A percentile compares a stretch with the other conserved stretches of the same genome.
phyloP scores from a whole-genome alignment of 2,113 vertebrate genomes.

The Puffinus mauretanicus region DNA sequence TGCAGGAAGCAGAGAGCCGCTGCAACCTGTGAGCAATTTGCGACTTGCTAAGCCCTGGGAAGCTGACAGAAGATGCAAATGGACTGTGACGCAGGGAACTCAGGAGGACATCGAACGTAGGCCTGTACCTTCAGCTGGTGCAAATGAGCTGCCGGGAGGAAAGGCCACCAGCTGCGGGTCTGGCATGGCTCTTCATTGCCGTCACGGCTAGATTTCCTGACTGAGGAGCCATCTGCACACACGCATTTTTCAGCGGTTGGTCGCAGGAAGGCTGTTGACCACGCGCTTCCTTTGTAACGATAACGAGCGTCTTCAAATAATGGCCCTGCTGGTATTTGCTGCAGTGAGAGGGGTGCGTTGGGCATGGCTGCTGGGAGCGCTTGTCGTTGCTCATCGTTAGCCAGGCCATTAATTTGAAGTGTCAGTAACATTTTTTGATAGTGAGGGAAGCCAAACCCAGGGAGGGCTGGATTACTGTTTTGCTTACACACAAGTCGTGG shows the following conservation, averaged over 20 bases:
- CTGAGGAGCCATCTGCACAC: not conserved
- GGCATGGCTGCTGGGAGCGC: not conserved
- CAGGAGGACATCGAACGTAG: not conserved
- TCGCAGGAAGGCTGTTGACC: not conserved
- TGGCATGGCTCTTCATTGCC: not conserved
- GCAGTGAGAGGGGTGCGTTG: not conserved
- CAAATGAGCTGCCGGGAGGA: not conserved
- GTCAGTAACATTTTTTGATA: not conserved
- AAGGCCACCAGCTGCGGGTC: not conserved
- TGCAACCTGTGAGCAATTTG: not conserved
- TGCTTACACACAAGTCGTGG: not conserved
- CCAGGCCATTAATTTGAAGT: not conserved
- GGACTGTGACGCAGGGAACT: not conserved
- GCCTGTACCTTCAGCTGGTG: not conserved
- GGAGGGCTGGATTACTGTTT: not conserved
- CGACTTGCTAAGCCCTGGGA: not conserved
- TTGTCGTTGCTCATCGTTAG: rapidly evolving
- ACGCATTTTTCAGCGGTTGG: not conserved
- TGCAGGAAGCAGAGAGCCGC: not conserved
- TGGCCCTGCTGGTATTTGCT: not conserved
- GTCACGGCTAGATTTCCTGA: not conserved
- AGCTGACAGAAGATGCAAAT: not conserved
- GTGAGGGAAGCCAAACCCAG: not conserved
- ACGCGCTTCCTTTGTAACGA: not conserved
- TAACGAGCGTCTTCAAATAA: not conserved